Evolutionary conservation across 2,113 vertebrate species (phyloP).

Genomic region (Rattus norvegicus): GRCr8 NC_086039.1:35803001-35803500

Average conservation of each 20-base stretch:
- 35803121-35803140: conserved; percentile 34
- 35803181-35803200: conserved; percentile 14
- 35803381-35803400: too few species aligned
- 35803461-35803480: conserved; percentile 12
- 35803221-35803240: neutral
- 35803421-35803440: neutral
- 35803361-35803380: too few species aligned
- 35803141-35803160: neutral
- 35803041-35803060: conserved; percentile 35
- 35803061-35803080: conserved; percentile 39
- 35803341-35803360: too few species aligned
- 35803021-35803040: neutral
- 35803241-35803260: conserved; percentile 40
- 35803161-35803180: conserved; percentile 10
- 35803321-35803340: too few species aligned
- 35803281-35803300: too few species aligned
- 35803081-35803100: conserved; percentile 52
- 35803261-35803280: too few species aligned
- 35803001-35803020: neutral
- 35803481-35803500: conserved; percentile 19
- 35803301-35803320: too few species aligned
- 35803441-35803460: conserved; percentile 2
- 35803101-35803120: neutral
- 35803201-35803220: conserved; percentile 37
- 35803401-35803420: neutral